Evolutionary conservation across 2,888 invertebrate genomes (phyloP), one percentile per base, ranked within the genome.

Genomic region (Heliconius cydno): DNA sequence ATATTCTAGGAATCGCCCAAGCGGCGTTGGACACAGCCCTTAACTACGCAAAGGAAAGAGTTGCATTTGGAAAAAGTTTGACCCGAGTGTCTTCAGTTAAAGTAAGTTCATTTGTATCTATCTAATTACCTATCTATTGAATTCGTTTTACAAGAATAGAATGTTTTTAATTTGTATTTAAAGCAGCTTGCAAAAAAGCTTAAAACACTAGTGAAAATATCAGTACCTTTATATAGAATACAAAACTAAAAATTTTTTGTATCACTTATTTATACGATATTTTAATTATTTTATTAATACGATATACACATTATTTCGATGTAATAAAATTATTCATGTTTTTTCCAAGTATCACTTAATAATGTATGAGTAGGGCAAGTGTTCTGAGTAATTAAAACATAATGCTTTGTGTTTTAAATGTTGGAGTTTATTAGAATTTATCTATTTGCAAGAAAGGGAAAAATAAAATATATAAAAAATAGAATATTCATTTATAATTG

Each of bases 21-120:
- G 96, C 97, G 0, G 96, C 97, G 0, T 88, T 97, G n/a, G 97
- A 97, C 85, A 96, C 96, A 82, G 97, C 97, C 0, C 93, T 97
- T 15, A 92, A 95, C 76, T 97, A 97, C 91, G 96, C 97, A 0
- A 94, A 95, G 74, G 94, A 96, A 83, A 92, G 97, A 84, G 93
- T 95, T 80, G 96, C 97, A 0, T 97, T 97, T 88, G 97, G 97
- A 1, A 94, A 96, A 84, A 95, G 96, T 0, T 96, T 97, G 41
- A 94, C 96, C 28, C 95, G 96, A 86, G 88, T 97, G 80, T 96
- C 97, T 77, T 96, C 97, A 7, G 97, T 97, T 13, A 97, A 97
- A 93, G 96, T 96, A 88, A 81, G 76, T 67, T 38, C 6, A 57
- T 72, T 46, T 22, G 28, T 34, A 60, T 52, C 19, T 66, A 15